A percentile compares a stretch with the other conserved stretches of the same genome.
Evolutionary conservation across 53 echinoderm and acorn worm species (phyloP).

Genomic region (Apostichopus leukothele): DNA sequence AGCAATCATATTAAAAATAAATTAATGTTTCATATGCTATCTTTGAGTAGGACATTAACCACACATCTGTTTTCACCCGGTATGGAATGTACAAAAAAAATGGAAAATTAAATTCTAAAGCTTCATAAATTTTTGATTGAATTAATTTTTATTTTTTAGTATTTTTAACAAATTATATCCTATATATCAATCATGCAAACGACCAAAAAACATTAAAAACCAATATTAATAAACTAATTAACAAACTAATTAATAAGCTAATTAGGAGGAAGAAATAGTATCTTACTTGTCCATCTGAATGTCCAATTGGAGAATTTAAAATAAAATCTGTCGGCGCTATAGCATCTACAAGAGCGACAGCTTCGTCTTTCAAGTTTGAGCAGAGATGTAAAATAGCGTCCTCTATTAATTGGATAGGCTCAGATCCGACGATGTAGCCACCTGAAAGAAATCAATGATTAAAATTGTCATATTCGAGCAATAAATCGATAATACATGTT

Average conservation of each 20-base stretch:
- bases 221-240: not conserved
- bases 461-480: not conserved
- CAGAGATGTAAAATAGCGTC: slow-evolving; percentile 72
- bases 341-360: slow-evolving; percentile 85
- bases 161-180: not conserved
- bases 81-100: too few species aligned
- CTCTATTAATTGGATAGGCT: slow-evolving; percentile 64
- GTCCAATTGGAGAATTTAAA: slow-evolving; percentile 87
- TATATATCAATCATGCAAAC: not conserved
- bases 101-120: too few species aligned
- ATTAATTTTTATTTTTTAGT: not conserved
- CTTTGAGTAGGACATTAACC: too few species aligned
- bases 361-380: slow-evolving; percentile 76
- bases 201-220: not conserved
- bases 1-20: too few species aligned
- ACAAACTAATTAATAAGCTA: too few species aligned
- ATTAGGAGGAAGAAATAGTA: not conserved
- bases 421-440: slow-evolving; percentile 72
- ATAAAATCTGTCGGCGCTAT: slow-evolving; percentile 85
- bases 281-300: slow-evolving; percentile 80
- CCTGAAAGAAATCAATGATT: slow-evolving; percentile 54
- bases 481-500: not conserved
- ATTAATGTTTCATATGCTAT: too few species aligned
- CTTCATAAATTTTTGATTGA: too few species aligned
- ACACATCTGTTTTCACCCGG: too few species aligned